Evolutionary conservation across 2,888 invertebrate species (phyloP).

Genomic region (Trilocha varians): DNA sequence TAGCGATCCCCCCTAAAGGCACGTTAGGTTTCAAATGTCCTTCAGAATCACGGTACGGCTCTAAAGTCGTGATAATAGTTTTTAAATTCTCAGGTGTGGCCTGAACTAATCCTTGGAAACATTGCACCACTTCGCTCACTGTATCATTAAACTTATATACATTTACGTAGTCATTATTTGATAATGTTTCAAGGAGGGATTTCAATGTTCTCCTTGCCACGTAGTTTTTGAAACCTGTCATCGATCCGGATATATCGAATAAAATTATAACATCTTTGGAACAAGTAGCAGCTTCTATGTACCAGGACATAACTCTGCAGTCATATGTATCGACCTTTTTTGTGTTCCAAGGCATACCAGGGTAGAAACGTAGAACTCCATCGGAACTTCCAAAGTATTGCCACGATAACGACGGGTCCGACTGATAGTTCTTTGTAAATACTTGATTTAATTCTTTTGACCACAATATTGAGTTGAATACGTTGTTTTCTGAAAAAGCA

Average conservation of each 20-base stretch:
- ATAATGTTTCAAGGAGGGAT: conserved; percentile 93
- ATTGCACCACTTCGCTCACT: conserved; percentile 83
- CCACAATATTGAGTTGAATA: conserved; percentile 82
- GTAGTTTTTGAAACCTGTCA: conserved; percentile 87
- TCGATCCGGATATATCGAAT: conserved; percentile 96
- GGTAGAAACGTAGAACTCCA: conserved; percentile 94
- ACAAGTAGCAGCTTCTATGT: conserved; percentile 97
- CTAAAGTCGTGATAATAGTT: conserved; percentile 80
- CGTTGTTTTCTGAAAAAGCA: conserved; percentile 44
- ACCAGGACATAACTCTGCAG: conserved; percentile 94
- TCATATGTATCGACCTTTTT: conserved; percentile 84
- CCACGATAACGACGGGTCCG: conserved; percentile 94
- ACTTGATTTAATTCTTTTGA: conserved; percentile 87
- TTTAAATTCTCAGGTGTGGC: conserved; percentile 89
- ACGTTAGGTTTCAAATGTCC: conserved; percentile 50
- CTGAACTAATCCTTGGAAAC: conserved; percentile 90
- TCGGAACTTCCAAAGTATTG: conserved; percentile 97
- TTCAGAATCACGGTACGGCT: conserved; percentile 45
- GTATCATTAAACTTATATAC: conserved; percentile 86
- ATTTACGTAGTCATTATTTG: conserved; percentile 98
- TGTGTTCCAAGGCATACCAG: conserved; percentile 81
- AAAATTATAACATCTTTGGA: conserved; percentile 98
- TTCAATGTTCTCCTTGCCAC: conserved; percentile 89
- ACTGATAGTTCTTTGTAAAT: conserved; percentile 88
- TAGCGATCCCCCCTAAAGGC: conserved; percentile 84